These are phyloP conservation scores for Notoglanidium macrostoma DNA, from an alignment of 2,797 vertebrate genomes.

Conservation along the genomic window DNA sequence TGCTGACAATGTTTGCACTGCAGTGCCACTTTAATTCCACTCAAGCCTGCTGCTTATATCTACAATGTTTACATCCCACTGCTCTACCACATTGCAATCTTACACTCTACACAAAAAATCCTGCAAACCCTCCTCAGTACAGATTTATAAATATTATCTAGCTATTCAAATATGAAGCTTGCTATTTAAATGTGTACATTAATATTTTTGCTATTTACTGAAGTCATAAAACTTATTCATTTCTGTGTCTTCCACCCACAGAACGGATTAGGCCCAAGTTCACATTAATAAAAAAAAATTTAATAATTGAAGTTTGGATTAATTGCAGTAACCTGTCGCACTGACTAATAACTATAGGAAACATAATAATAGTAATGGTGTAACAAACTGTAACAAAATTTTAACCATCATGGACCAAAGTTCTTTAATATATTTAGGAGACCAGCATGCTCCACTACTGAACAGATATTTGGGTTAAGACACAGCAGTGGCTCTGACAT, in stretches of 20 bases:
- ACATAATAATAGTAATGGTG: neutral
- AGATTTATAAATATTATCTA: neutral
- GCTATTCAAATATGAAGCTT: neutral
- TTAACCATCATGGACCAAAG: neutral
- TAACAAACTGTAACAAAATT: neutral
- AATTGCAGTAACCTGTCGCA: neutral
- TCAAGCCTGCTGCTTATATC: too few relatives aligned
- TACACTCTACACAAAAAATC: neutral
- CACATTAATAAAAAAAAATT: neutral
- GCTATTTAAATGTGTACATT: neutral
- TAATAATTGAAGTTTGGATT: neutral
- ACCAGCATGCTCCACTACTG: neutral
- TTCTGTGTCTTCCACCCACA: neutral
- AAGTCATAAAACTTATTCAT: neutral
- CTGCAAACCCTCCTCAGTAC: neutral
- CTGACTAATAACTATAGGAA: neutral
- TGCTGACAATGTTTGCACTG: neutral
- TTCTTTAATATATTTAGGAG: neutral
- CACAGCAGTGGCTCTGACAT: neutral
- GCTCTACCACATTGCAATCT: neutral
- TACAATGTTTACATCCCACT: too few relatives aligned
- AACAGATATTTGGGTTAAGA: neutral
- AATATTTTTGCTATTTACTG: neutral
- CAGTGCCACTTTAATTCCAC: neutral
- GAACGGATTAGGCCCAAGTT: neutral